These are phyloP conservation scores for Simalia tracyae DNA, from an alignment of 2,797 vertebrate genomes.

Conservation along the genomic window DNA sequence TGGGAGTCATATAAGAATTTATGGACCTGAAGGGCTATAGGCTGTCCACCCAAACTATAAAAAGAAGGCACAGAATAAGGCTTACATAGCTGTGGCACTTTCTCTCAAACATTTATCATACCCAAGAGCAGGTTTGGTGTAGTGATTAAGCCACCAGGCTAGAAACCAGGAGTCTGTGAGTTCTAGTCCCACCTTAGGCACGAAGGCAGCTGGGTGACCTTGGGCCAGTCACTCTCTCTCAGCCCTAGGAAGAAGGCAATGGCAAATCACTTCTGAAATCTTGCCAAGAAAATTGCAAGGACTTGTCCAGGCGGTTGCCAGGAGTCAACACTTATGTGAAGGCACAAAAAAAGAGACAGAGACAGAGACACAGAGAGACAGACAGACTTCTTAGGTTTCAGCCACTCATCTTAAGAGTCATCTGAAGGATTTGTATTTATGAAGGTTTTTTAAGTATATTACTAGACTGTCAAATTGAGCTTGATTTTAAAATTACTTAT, in stretches of 20 bases:
- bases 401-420: neutral
- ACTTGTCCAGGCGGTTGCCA: neutral
- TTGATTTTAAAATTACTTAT: neutral
- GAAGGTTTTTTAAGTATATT: neutral
- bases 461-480: neutral
- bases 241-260: neutral
- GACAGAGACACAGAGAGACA: neutral
- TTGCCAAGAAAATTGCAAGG: neutral
- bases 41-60: neutral
- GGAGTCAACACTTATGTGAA: neutral
- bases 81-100: neutral
- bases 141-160: neutral
- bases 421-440: neutral
- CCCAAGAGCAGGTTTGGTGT: neutral
- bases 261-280: neutral
- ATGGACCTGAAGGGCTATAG: neutral
- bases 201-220: neutral
- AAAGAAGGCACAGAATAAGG: neutral
- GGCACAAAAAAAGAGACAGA: neutral
- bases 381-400: neutral
- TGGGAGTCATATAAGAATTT: neutral
- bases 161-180: neutral
- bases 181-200: neutral
- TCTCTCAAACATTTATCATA: neutral
- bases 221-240: neutral